phyloP scores from a whole-genome alignment of 1,140 invertebrate species.

The Drosophila ohnishii region DNA sequence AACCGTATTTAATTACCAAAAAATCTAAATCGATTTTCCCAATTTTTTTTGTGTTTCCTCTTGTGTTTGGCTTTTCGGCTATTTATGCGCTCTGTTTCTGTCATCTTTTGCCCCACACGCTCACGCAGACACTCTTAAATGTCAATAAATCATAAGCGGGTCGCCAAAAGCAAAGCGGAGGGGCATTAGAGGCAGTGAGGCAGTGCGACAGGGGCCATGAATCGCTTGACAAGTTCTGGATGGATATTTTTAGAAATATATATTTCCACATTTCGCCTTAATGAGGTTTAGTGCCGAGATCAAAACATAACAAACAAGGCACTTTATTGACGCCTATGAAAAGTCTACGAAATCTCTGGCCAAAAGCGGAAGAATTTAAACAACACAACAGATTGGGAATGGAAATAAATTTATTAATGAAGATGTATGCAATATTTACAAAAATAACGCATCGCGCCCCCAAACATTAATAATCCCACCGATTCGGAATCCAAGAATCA shows the following conservation, averaged over 20 bases:
- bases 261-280: conserved; percentile 49
- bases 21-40: conserved; percentile 14
- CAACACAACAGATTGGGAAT: background rate
- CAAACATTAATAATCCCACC: conserved; percentile 36
- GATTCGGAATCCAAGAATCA: conserved; percentile 29
- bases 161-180: conserved; percentile 1
- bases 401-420: conserved; percentile 40
- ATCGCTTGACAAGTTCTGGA: conserved; percentile 42
- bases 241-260: conserved; percentile 53
- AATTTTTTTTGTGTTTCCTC: conserved; percentile 6
- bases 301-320: conserved; percentile 60
- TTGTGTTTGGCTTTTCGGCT: conserved; percentile 35
- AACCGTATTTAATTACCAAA: conserved; percentile 1
- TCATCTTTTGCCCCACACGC: conserved; percentile 40
- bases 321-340: conserved; percentile 45
- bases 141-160: conserved; percentile 73
- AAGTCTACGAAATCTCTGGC: conserved; percentile 18
- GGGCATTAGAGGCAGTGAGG: background rate
- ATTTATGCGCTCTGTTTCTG: conserved; percentile 51
- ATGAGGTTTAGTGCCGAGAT: conserved; percentile 64
- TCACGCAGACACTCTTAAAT: conserved; percentile 66
- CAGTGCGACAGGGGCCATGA: conserved; percentile 7
- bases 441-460: conserved; percentile 22
- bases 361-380: conserved; percentile 21
- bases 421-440: conserved; percentile 52